phyloP scores from a whole-genome alignment of 2,797 vertebrate species.

The Poeciliopsis paucimaculata region DNA sequence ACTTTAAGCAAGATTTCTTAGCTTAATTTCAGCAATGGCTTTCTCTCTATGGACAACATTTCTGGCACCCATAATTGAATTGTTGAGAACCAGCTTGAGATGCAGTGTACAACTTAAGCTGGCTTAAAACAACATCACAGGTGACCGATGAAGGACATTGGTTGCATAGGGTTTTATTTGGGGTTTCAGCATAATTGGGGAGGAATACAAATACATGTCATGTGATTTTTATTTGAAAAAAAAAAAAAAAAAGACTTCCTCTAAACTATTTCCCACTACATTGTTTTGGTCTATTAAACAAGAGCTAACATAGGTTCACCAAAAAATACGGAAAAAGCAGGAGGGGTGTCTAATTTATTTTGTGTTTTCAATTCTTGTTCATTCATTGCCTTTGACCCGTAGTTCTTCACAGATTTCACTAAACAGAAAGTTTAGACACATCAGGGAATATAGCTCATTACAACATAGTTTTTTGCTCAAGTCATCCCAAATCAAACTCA shows the following conservation, averaged over 20 bases:
- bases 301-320: background rate
- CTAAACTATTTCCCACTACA: background rate
- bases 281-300: background rate
- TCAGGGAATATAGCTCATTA: background rate
- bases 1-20: background rate
- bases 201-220: background rate
- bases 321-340: background rate
- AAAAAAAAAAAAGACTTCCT: background rate
- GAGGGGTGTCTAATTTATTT: no score
- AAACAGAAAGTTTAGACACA: background rate
- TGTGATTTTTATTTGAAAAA: background rate
- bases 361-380: background rate
- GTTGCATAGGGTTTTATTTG: background rate
- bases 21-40: background rate
- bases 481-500: background rate
- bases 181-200: background rate
- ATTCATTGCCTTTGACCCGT: background rate
- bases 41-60: background rate
- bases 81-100: background rate
- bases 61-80: background rate
- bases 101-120: background rate
- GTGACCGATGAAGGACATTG: background rate
- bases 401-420: background rate
- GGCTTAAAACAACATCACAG: background rate
- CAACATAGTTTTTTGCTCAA: no score